Evolutionary conservation across 2,797 vertebrate species (phyloP), one percentile per base, ranked within the genome.

Genomic region (Brachyrhaphis roseni): DNA sequence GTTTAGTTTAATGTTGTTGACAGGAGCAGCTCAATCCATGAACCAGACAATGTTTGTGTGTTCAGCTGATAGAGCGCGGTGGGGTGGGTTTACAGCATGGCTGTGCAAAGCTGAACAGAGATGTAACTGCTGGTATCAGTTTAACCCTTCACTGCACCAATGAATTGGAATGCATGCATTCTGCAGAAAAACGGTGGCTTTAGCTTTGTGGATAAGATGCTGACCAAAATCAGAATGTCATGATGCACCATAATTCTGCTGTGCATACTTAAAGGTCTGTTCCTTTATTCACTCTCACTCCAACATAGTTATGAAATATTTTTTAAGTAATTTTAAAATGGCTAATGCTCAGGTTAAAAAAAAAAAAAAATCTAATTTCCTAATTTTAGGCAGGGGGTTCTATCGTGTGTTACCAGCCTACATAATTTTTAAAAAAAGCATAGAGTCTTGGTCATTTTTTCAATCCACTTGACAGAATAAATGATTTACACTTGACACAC

Each of bases 361-460:
- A 49, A 16, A 0, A 18, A 18, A 0, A 0, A 0, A 18, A 2
- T 26, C 8, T 8, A 26, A 23, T 20, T 23, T 23, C 4, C 20
- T 23, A 15, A 62, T 39, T 39, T 39, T 68, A 23, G 18, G 18
- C 20, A 41, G 16, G 10, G 4, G 15, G 23, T 41, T 43, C 10
- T 26, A 43, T 41, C 23, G 43, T 41, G 4, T 43, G 4, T 41
- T 26, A 26, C 10, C 20, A 41, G 39, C 66, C 39, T 43, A 6
- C 39, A 70, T 43, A 12, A 70, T 43, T 26, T 66, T 70, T 26
- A 15, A 41, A 43, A 39, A 70, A 39, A 13, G 28, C 39, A 26
- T 23, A 2, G 2, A 41, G 23, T 70, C 23, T 68, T 39, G 8
- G 41, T 68, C 20, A 68, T 68, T 41, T 1, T 41, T 41, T 68